These are phyloP conservation scores for Pempheris klunzingeri DNA, from an alignment of 2,797 vertebrate genomes.

Conservation along the genomic window DNA sequence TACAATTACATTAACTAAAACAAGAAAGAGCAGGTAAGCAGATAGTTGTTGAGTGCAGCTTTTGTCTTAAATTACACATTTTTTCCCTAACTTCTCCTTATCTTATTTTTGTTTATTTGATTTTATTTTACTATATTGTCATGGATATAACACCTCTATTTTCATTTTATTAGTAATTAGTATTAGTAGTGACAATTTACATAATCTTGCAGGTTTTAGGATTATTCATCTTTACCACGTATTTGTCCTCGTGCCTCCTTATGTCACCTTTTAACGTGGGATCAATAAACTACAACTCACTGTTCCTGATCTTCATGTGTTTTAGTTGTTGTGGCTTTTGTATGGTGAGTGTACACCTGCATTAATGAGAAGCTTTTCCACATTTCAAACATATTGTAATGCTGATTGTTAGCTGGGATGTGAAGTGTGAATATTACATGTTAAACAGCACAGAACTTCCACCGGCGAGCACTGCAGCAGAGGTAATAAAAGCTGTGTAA, in stretches of 20 bases:
- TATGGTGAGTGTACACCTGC: not conserved
- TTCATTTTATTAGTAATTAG: not conserved
- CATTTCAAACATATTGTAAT: constrained; percentile 3
- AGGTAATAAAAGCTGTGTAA: constrained; percentile 10
- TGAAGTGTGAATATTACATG: constrained; percentile 34
- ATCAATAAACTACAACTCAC: not conserved
- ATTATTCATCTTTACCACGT: not conserved
- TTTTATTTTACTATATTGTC: not conserved
- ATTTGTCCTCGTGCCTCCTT: not conserved
- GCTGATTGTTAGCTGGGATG: not conserved
- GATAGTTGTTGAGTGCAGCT: too few relatives aligned
- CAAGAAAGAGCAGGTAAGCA: not conserved
- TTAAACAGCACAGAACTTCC: not conserved
- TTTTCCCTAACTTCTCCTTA: too few relatives aligned
- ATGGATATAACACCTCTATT: not conserved
- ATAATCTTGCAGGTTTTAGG: not conserved
- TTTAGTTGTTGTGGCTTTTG: not conserved
- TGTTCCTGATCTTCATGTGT: not conserved
- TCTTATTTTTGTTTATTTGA: not conserved
- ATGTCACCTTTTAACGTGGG: not conserved
- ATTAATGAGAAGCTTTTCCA: constrained; percentile 23
- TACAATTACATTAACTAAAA: not conserved
- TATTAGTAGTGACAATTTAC: too few relatives aligned
- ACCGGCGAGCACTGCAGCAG: not conserved
- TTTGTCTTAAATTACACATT: too few relatives aligned